Evolutionary conservation across 1,140 invertebrate species (phyloP), one percentile per base, ranked within the genome.

Genomic region (Dreissena polymorpha): DNA sequence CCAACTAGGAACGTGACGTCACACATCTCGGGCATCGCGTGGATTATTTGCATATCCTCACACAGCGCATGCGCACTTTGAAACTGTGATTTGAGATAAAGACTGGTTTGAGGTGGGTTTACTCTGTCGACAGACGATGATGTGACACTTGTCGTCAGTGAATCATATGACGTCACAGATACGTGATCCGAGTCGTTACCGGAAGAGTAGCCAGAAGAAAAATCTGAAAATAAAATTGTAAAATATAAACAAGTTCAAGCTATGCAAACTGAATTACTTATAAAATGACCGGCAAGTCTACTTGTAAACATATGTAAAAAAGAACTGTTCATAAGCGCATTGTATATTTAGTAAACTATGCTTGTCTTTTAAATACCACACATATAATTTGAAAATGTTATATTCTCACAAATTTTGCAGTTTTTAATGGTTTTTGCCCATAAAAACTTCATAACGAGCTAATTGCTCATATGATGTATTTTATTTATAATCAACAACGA

Each of bases 1-100:
- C 97, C 98, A 0, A 99, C 97, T 23, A 98, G 95, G 92, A 99
- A 99, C 0, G 97, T 98, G 87, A 99, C 97, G 92, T 99, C 98
- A 94, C 98, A 98, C n/a, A 98, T 94, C 92, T 98, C 97, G 3
- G 97, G 97, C 97, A 99, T 98, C 57, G 96, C 96, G 10, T 88
- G 60, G 69, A 89, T 83, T 65, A 80, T 83, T 69, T 84, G 76
- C 50, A 89, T 57, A 55, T 85, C 71, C 23, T 89, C 86, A 67
- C 85, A 85, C n/a, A 89, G 74, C 18, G 73, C 70, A 21, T 80
- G 39, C 39, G 77, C 60, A 49, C 77, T 71, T 25, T 53, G 75
- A 27, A 53, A 77, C 25, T 55, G 55, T 51, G 18, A 65, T 67
- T 75, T 60, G 68, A 64, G 10, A 27, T 18, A 18, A 53, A 39